Evolutionary conservation across 2,113 vertebrate species (phyloP).

Genomic region (Cebus imitator): DNA sequence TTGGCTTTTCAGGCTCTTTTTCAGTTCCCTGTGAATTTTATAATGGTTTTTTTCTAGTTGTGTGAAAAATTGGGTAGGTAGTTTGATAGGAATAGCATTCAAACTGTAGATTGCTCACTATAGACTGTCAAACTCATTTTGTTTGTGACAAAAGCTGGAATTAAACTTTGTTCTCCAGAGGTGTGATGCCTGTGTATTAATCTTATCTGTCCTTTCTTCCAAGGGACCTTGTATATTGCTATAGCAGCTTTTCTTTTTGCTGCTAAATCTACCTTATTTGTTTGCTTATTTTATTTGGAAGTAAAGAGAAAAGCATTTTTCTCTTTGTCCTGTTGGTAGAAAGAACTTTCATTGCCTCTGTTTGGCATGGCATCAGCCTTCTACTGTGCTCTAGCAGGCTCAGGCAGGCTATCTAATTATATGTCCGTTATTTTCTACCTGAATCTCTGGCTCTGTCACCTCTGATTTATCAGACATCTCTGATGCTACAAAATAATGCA

Average conservation of each 20-base stretch:
- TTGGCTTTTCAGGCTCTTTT: too few species aligned
- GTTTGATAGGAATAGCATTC: too few species aligned
- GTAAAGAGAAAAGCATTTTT: slow-evolving; percentile 2
- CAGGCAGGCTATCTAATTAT: neutral
- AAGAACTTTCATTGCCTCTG: neutral
- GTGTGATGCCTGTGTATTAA: slow-evolving; percentile 51
- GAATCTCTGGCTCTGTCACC: neutral
- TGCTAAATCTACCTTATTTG: neutral
- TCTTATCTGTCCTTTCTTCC: slow-evolving; percentile 31
- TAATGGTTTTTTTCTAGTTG: too few species aligned
- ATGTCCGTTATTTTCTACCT: neutral
- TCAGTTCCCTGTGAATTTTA: too few species aligned
- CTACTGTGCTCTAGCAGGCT: neutral
- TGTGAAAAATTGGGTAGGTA: too few species aligned
- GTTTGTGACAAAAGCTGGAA: slow-evolving; percentile 70
- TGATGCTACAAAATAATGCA: slow-evolving; percentile 30
- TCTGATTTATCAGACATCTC: slow-evolving; percentile 37
- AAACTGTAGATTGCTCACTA: slow-evolving; percentile 39
- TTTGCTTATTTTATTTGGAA: slow-evolving; percentile 31
- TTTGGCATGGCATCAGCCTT: neutral
- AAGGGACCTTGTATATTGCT: neutral
- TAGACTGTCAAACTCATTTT: slow-evolving; percentile 66
- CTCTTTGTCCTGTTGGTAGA: neutral
- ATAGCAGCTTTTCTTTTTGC: slow-evolving; percentile 3
- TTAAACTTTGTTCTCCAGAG: slow-evolving; percentile 66